Percentiles rank a stretch among this genome's conserved stretches.
phyloP scores from a whole-genome alignment of 2,113 vertebrate species.

The Kryptolebias marmoratus region DNA sequence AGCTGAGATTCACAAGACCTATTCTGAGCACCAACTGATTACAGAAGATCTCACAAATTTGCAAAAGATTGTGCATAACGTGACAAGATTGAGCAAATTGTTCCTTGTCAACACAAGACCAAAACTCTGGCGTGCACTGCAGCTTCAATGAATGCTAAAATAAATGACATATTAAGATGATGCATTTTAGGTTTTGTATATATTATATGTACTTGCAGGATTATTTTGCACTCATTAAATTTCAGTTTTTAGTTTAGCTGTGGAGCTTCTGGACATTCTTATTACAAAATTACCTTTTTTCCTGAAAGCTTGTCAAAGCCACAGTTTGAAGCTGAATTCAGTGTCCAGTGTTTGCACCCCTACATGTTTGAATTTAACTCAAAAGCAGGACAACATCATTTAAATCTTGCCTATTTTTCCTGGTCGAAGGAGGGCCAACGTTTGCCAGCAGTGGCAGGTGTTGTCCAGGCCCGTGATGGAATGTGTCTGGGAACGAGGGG shows the following conservation, averaged over 20 bases:
- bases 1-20: no score
- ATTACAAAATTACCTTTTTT: conserved; percentile 2
- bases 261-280: conserved; percentile 17
- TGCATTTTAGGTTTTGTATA: no score
- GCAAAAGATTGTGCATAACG: no score
- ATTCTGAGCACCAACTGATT: no score
- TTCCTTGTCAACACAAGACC: no score
- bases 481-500: conserved; percentile 47
- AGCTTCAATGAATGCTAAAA: no score
- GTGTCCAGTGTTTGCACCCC: conserved; percentile 32
- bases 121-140: no score
- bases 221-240: no score
- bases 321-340: conserved; percentile 40
- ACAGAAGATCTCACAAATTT: no score
- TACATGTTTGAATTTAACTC: conserved; percentile 46
- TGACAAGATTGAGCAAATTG: no score
- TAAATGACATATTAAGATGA: no score
- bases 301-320: conserved; percentile 44
- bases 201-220: no score
- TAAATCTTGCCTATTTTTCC: conserved; percentile 34
- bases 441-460: conserved; percentile 56
- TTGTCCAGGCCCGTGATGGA: conserved; percentile 62
- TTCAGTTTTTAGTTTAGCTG: not conserved
- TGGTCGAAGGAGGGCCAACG: conserved; percentile 60
- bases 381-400: conserved; percentile 53